A percentile compares a stretch with the other conserved stretches of the same genome.
These are phyloP conservation scores for Helarctos malayanus DNA, from an alignment of 2,797 vertebrate genomes.

Conservation along the genomic window DNA sequence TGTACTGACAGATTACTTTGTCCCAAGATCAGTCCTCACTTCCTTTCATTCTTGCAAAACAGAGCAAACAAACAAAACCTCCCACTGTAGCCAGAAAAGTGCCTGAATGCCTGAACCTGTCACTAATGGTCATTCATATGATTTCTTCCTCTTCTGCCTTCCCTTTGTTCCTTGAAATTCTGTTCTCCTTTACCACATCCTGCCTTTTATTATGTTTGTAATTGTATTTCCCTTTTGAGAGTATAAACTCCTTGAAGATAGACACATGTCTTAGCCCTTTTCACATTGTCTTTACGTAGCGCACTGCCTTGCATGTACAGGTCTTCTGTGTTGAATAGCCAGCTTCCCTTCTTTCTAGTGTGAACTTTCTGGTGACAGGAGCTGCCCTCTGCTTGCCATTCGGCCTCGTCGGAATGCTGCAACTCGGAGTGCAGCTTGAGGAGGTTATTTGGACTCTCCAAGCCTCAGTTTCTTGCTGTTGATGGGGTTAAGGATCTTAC, in stretches of 20 bases:
- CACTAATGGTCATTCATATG: fast-evolving
- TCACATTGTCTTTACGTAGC: neutral
- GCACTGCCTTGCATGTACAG: neutral
- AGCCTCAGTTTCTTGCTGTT: neutral
- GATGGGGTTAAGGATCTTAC: neutral
- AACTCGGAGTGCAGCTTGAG: neutral
- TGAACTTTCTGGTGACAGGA: neutral
- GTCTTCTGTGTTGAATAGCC: neutral
- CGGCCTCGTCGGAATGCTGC: neutral
- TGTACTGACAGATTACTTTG: neutral
- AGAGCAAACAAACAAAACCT: neutral
- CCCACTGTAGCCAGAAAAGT: neutral
- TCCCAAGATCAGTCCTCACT: neutral
- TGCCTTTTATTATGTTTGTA: neutral
- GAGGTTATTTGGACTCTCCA: neutral
- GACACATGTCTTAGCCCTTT: neutral
- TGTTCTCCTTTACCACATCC: neutral
- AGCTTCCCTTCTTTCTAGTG: neutral
- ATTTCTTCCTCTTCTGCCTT: neutral
- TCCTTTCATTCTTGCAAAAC: neutral
- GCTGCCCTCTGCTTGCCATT: neutral
- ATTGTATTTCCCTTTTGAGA: neutral
- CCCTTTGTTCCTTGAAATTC: neutral
- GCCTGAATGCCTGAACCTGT: neutral
- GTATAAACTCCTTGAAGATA: neutral